Base-by-base conservation (phyloP, 2,888 invertebrate genomes). In the Agrotis segetum region DNA sequence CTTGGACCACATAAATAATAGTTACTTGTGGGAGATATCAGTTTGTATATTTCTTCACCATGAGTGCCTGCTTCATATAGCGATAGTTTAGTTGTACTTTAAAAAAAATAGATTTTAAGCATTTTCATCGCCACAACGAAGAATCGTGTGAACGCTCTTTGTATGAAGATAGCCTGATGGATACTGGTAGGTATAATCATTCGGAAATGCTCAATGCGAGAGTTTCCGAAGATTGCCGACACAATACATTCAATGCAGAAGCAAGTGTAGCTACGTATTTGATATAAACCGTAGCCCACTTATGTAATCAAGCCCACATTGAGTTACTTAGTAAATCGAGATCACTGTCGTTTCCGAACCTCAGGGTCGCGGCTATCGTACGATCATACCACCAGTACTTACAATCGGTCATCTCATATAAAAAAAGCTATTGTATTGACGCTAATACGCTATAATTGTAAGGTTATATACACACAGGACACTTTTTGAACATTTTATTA, bases 401-500 rank as follows among this genome's bases (percentile, higher is more conserved):
- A 19, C 16, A 75, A 19, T 55, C 14, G 0, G 34, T 49, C 65
- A 64, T 69, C 60, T 74, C 46, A n/a, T 74, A 79, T 46, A 62
- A 63, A 67, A 67, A 66, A 56, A 80, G 80, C 68, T 67, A 76
- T 80, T 82, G 77, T 92, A 92, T 88, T 88, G 88, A 90, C 89
- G 89, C 90, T 92, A 91, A 88, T 89, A 85, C 85, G 92, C 92
- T 91, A 81, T 93, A 91, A 90, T 86, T 87, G 65, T 95, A 95
- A 94, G 93, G 89, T 92, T 95, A 91, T 95, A 93, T 94, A 96
- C 94, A 95, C 92, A 94, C 93, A 95, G 94, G 94, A 95, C 94
- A 95, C 92, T 95, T 96, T 96, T 96, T 93, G 93, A 95, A 93
- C 93, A 92, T 94, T 96, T 95, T 95, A 94, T 94, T 92, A 90